A percentile compares a stretch with the other conserved stretches of the same genome.
Conservation (phyloP, 2,888 invertebrate species). For the Embidobia sp. region DNA sequence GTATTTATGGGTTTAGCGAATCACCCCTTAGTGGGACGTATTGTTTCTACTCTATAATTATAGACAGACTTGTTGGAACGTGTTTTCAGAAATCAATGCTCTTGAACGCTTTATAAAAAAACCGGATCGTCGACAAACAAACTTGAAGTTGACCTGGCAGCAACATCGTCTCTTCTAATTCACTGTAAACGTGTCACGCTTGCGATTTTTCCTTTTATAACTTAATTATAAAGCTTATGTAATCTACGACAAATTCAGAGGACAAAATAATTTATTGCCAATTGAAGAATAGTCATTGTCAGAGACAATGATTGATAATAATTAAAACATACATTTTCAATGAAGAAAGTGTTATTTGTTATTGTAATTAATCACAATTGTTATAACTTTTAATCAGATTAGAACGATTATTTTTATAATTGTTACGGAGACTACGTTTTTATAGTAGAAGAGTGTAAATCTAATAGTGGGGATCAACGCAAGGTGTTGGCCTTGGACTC, state of each 20-base stretch:
- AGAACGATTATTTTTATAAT: constrained; percentile 35
- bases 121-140: constrained; percentile 50
- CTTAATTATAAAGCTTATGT: constrained; percentile 18
- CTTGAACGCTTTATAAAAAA: constrained; percentile 49
- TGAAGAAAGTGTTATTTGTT: constrained; percentile 35
- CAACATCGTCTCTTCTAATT: constrained; percentile 26
- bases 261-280: constrained; percentile 9
- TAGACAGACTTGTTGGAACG: constrained; percentile 53
- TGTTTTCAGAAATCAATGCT: constrained; percentile 57
- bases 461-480: constrained; percentile 74
- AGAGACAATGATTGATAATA: constrained; percentile 15
- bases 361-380: constrained; percentile 43
- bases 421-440: constrained; percentile 23
- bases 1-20: constrained; percentile 54
- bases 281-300: constrained; percentile 4
- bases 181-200: not conserved
- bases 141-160: constrained; percentile 15
- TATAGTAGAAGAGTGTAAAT: constrained; percentile 26
- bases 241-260: constrained; percentile 3
- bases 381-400: constrained; percentile 44
- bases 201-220: constrained; percentile 21
- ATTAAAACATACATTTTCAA: constrained; percentile 23
- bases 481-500: constrained; percentile 80
- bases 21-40: constrained; percentile 41
- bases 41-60: constrained; percentile 59